Percentiles rank a stretch among this genome's conserved stretches.
Evolutionary conservation across 2,113 vertebrate genomes (phyloP).

Genomic region (Choloepus hoffmanni): DNA sequence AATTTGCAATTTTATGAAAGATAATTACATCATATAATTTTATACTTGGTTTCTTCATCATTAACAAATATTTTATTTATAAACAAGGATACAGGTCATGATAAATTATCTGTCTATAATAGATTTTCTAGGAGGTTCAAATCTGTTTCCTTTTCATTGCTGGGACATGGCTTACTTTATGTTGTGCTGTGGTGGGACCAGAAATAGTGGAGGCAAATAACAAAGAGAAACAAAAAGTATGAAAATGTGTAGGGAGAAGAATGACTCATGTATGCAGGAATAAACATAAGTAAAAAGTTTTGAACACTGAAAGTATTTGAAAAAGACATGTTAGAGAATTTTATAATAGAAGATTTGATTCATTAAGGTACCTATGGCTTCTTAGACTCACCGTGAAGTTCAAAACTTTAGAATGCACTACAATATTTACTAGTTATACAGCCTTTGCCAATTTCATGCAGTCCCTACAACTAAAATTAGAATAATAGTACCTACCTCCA

Average conservation of each 20-base stretch:
- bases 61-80: constrained; percentile 44
- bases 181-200: background rate
- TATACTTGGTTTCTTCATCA: constrained; percentile 6
- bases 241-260: constrained; percentile 18
- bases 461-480: background rate
- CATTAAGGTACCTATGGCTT: constrained; percentile 3
- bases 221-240: background rate
- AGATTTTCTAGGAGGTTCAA: background rate
- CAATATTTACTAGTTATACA: background rate
- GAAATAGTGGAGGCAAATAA: background rate
- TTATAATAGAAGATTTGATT: background rate
- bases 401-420: background rate
- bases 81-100: constrained; percentile 15
- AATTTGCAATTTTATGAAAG: constrained; percentile 15
- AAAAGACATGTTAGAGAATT: background rate
- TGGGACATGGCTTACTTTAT: background rate
- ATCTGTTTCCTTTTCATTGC: constrained; percentile 9
- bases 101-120: constrained; percentile 39
- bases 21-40: constrained; percentile 10
- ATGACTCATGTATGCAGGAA: background rate
- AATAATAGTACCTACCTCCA: background rate
- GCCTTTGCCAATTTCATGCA: background rate
- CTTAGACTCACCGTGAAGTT: background rate
- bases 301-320: constrained; percentile 27
- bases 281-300: constrained; percentile 25